A percentile compares a stretch with the other conserved stretches of the same genome.
Conservation (phyloP, 2,888 invertebrate species). For the Apamea sordens region DNA sequence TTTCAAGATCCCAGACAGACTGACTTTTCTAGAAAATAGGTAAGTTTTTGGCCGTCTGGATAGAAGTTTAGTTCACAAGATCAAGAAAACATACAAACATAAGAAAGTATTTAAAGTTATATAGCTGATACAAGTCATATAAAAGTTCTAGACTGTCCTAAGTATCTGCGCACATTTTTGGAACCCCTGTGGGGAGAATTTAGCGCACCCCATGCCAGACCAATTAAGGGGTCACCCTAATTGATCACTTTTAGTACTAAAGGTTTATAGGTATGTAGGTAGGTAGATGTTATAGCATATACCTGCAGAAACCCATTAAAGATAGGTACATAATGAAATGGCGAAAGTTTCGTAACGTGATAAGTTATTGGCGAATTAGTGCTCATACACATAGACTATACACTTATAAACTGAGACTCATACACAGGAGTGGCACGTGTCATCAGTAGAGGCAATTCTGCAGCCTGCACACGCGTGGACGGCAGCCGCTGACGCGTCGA, state of each 20-base stretch:
- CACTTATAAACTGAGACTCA: no score
- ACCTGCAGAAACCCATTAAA: neutral
- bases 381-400: neutral
- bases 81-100: neutral
- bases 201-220: constrained; percentile 35
- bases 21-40: constrained; percentile 11
- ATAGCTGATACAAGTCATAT: constrained; percentile 15
- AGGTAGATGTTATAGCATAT: neutral
- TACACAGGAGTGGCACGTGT: neutral
- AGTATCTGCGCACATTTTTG: constrained; percentile 12
- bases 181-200: constrained; percentile 11
- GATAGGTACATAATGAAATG: neutral
- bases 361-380: neutral
- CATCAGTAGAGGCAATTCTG: neutral
- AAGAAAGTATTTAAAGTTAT: neutral
- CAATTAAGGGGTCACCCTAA: constrained; percentile 42
- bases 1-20: constrained; percentile 40
- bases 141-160: constrained; percentile 7
- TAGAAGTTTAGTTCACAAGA: constrained; percentile 4
- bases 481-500: no score
- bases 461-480: neutral
- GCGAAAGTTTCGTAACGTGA: neutral
- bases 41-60: constrained; percentile 26
- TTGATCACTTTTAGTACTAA: constrained; percentile 29
- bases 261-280: constrained; percentile 22